Evolutionary conservation across 2,797 vertebrate genomes (phyloP).

Genomic region (Garrulus glandarius): DNA sequence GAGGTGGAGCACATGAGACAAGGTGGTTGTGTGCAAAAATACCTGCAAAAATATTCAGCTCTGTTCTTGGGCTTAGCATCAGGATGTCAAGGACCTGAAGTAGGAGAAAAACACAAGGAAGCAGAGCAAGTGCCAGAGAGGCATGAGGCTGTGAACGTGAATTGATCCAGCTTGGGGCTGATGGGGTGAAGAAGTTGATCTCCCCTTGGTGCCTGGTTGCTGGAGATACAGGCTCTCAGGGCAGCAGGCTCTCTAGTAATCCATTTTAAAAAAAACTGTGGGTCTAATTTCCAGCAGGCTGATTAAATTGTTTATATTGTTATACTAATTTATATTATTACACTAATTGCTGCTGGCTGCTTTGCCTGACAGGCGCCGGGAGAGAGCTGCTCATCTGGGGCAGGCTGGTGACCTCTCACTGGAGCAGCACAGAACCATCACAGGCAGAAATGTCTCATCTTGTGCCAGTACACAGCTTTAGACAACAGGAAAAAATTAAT

Average conservation of each 20-base stretch:
- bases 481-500: not conserved
- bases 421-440: rapidly evolving
- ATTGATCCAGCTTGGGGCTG: not conserved
- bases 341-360: not conserved
- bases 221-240: not conserved
- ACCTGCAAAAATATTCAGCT: not conserved
- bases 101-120: not conserved
- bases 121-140: not conserved
- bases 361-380: not conserved
- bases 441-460: not conserved
- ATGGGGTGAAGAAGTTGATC: not conserved
- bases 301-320: conserved; percentile 14
- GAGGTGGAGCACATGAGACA: not conserved
- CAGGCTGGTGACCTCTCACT: not conserved
- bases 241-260: not conserved
- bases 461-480: not conserved
- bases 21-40: not conserved
- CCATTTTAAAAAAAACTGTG: not conserved
- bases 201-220: not conserved
- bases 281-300: not conserved
- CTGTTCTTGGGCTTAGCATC: not conserved
- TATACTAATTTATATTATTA: not conserved
- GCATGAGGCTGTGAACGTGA: not conserved
- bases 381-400: not conserved
- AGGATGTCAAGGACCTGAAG: not conserved